phyloP scores from a whole-genome alignment of 2,888 invertebrate genomes.

The Criorhina ranunculi region DNA sequence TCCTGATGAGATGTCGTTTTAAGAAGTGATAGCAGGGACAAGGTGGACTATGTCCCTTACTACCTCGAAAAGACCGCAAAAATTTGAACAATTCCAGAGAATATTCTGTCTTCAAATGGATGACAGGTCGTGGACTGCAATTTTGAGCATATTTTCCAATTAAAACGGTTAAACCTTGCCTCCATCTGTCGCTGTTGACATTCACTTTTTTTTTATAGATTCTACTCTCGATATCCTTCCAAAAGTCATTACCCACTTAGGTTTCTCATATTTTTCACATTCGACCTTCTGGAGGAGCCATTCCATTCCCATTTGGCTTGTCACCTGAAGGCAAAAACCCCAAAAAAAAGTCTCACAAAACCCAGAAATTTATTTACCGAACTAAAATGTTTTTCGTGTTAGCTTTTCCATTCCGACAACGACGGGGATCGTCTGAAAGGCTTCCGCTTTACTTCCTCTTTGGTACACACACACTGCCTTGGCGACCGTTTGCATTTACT shows the following conservation, averaged over 20 bases:
- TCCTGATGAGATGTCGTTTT: too few relatives aligned
- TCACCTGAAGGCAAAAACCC: conserved; percentile 3
- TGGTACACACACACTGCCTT: conserved; percentile 30
- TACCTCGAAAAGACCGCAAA: too few relatives aligned
- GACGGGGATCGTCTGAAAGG: conserved; percentile 36
- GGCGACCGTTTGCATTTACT: conserved; percentile 59
- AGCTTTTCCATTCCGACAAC: conserved; percentile 43
- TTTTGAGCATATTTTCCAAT: too few relatives aligned
- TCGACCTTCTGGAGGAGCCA: conserved; percentile 16
- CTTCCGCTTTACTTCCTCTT: conserved; percentile 34
- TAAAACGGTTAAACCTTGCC: too few relatives aligned
- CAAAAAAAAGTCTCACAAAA: conserved; percentile 28
- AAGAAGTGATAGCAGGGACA: too few relatives aligned
- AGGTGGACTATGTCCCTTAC: too few relatives aligned
- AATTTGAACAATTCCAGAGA: too few relatives aligned
- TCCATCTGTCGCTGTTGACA: too few relatives aligned
- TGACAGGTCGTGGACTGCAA: too few relatives aligned
- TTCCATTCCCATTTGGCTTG: neutral
- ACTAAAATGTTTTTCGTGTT: conserved; percentile 74
- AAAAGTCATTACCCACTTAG: conserved; percentile 23
- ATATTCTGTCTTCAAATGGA: too few relatives aligned
- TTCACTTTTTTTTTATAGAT: too few relatives aligned
- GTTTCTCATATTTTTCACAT: conserved; percentile 11
- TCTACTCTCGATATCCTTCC: neutral
- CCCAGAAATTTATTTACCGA: conserved; percentile 64